Conservation (phyloP, 2,113 vertebrate species). For the Anser cygnoides region DNA sequence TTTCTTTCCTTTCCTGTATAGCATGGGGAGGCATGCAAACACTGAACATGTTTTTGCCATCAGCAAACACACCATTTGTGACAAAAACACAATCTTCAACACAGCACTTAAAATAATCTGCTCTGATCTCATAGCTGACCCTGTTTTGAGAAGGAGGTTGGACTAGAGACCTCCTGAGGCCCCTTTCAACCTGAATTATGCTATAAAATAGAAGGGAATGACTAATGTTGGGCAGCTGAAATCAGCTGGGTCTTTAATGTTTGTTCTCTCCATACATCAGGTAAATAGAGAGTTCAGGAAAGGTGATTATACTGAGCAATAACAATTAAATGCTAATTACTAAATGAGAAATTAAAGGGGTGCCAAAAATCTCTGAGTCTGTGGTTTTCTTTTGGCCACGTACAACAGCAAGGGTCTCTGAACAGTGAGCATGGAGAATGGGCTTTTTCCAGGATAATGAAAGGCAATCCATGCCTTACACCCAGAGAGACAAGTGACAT, state of each 20-base stretch:
- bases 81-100: not conserved
- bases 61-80: not conserved
- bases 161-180: not conserved
- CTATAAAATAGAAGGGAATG: not conserved
- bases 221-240: not conserved
- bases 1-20: not conserved
- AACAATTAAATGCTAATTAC: not conserved
- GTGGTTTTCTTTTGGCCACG: not conserved
- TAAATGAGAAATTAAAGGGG: not conserved
- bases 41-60: fast-evolving
- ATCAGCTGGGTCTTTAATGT: not conserved
- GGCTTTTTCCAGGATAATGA: not conserved
- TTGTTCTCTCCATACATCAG: not conserved
- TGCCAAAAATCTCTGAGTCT: not conserved
- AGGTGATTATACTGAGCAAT: not conserved
- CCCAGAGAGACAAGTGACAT: not conserved
- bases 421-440: not conserved
- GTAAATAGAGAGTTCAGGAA: not conserved
- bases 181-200: not conserved
- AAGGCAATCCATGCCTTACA: not conserved
- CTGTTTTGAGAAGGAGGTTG: not conserved
- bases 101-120: not conserved
- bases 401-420: not conserved
- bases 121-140: not conserved
- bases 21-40: not conserved